These are phyloP conservation scores for Pheosia gnoma DNA, from an alignment of 2,888 invertebrate species.

Conservation along the genomic window DNA sequence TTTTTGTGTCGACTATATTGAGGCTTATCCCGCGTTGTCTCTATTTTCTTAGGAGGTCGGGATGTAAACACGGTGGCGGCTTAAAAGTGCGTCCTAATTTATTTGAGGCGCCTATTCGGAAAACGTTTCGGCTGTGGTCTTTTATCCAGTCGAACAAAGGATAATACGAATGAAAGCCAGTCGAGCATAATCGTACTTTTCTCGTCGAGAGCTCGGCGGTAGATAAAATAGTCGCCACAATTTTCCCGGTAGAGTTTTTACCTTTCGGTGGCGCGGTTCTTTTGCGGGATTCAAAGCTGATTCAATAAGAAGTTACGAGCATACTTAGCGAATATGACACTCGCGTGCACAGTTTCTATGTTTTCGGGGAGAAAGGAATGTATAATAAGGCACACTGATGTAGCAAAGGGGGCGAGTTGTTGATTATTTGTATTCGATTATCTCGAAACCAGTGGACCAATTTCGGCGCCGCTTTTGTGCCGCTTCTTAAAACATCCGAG, in stretches of 20 bases:
- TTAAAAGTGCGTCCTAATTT: conserved; percentile 74
- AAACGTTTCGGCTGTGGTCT: conserved; percentile 69
- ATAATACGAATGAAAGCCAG: conserved; percentile 76
- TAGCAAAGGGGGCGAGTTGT: conserved; percentile 47
- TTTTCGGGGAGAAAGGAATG: conserved; percentile 40
- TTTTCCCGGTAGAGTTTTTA: conserved; percentile 67
- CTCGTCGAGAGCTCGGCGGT: conserved; percentile 59
- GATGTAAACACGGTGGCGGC: conserved; percentile 65
- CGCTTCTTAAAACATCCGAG: conserved; percentile 50
- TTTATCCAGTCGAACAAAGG: conserved; percentile 76
- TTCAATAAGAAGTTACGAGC: conserved; percentile 71
- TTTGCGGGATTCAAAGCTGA: conserved; percentile 65
- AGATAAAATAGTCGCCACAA: conserved; percentile 73
- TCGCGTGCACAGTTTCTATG: conserved; percentile 39
- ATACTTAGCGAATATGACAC: conserved; percentile 52
- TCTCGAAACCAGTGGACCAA: conserved; percentile 52
- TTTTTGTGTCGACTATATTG: conserved; percentile 51
- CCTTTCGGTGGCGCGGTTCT: conserved; percentile 57
- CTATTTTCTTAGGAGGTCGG: conserved; percentile 62
- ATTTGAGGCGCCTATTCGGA: conserved; percentile 69
- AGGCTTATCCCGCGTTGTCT: conserved; percentile 59
- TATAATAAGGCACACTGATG: conserved; percentile 38
- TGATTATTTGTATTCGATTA: conserved; percentile 66
- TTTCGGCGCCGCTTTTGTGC: conserved; percentile 41
- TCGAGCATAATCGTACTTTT: conserved; percentile 72